Evolutionary conservation across 2,797 vertebrate species (phyloP).

Genomic region (Hemibagrus guttatus): DNA sequence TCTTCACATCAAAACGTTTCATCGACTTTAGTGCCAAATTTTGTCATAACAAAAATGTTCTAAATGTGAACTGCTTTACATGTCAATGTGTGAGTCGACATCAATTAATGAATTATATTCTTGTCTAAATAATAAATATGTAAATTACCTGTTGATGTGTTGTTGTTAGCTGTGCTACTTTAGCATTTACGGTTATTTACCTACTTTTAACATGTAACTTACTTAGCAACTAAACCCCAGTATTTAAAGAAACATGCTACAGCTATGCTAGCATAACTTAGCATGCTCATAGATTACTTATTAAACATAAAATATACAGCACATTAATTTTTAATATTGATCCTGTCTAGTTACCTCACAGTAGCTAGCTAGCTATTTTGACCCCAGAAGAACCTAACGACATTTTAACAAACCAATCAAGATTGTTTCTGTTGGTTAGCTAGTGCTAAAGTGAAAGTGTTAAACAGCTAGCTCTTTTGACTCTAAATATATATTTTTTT

Average conservation of each 20-base stretch:
- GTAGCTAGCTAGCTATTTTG: too few species aligned
- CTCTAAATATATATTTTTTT: too few species aligned
- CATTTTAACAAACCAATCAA: too few species aligned
- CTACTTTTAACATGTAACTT: not conserved
- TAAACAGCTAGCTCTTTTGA: too few species aligned
- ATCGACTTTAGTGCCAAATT: too few species aligned
- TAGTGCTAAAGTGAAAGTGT: too few species aligned
- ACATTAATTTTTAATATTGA: not conserved
- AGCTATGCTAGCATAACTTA: not conserved
- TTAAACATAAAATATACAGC: not conserved
- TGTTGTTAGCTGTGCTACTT: not conserved
- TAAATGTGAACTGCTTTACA: not conserved
- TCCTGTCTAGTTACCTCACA: too few species aligned
- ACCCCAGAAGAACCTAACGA: too few species aligned
- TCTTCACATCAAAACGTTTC: too few species aligned
- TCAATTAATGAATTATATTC: not conserved
- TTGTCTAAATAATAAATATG: not conserved
- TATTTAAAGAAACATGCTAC: not conserved
- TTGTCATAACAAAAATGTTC: not conserved
- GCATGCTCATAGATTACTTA: not conserved
- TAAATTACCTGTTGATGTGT: not conserved
- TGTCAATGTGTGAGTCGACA: not conserved
- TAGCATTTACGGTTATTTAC: not conserved
- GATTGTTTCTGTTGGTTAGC: too few species aligned
- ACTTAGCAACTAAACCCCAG: not conserved